Base-by-base conservation (phyloP, 2,888 invertebrate species). In the Rosalia funebris region DNA sequence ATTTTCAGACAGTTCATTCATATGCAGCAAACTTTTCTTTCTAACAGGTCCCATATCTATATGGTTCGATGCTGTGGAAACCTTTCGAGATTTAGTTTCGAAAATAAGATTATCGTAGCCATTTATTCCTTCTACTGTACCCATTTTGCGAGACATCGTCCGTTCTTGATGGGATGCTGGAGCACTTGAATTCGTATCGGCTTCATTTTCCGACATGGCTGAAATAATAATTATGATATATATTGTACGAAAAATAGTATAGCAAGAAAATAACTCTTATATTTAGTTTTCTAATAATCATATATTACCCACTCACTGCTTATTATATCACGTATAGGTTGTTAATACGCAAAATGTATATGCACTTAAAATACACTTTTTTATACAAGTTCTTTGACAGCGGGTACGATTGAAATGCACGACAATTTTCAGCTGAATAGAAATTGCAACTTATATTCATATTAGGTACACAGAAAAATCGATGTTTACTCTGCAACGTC, bases 1-100 rank as follows among this genome's bases (percentile, higher is more conserved):
- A 1, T 7, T 14, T 32, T 53, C 16, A 20, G 41, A 41, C n/a
- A 31, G 5, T 16, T 46, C 31, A 9, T 16, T 32, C 34, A 58
- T 68, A 76, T 90, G 87, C 53, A 90, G 82, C 74, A 90, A 90
- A 77, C 90, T 90, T 77, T 90, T 90, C 67, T 89, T 87, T 71
- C 90, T 84, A 58, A 88, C 87, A 12, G 90, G 90, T 58, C 90
- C 90, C 66, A 88, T 86, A 77, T 88, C 88, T 47, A 84, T 77
- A 69, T 85, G 84, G 72, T 85, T 79, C 1, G 79, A 78, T 1
- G 71, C 66, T 0, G 78, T 60, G 20, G 80, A 79, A 36, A 79
- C 75, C 73, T 81, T 80, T 55, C 81, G 66, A 70, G 81, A 76
- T 66, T 77, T 77, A 1, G 86, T 85, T 74, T 90, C 90, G 58